phyloP scores from a whole-genome alignment of 2,797 vertebrate genomes.

The Trichosurus vulpecula region DNA sequence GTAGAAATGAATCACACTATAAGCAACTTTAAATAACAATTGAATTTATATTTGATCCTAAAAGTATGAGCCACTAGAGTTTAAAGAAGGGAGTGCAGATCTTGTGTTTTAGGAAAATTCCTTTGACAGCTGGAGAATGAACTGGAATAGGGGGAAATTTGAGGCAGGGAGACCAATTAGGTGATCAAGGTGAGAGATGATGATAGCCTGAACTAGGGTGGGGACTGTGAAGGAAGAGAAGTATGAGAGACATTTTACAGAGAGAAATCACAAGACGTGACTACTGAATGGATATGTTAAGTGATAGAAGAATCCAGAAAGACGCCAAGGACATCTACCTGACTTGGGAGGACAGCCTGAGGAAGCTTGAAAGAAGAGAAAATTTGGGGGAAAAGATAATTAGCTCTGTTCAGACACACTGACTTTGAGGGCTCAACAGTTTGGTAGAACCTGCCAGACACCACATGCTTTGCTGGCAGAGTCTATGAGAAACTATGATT shows the following conservation, averaged over 20 bases:
- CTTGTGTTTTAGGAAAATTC: background rate
- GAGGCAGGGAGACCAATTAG: background rate
- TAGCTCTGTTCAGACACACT: background rate
- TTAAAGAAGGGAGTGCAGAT: background rate
- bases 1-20: too few species aligned
- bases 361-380: constrained; percentile 24
- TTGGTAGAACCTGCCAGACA: background rate
- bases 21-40: background rate
- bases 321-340: background rate
- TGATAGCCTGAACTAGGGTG: background rate
- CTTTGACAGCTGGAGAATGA: background rate
- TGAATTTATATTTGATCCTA: background rate
- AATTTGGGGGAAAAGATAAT: background rate
- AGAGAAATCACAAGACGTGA: background rate
- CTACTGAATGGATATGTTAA: background rate
- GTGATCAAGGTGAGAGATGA: background rate
- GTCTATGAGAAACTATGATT: background rate
- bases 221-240: background rate
- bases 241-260: background rate
- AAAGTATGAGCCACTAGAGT: background rate
- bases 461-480: background rate
- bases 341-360: background rate
- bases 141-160: background rate
- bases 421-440: background rate
- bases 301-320: background rate